Conservation (phyloP, 2,797 vertebrate genomes). For the Gambelia wislizenii region DNA sequence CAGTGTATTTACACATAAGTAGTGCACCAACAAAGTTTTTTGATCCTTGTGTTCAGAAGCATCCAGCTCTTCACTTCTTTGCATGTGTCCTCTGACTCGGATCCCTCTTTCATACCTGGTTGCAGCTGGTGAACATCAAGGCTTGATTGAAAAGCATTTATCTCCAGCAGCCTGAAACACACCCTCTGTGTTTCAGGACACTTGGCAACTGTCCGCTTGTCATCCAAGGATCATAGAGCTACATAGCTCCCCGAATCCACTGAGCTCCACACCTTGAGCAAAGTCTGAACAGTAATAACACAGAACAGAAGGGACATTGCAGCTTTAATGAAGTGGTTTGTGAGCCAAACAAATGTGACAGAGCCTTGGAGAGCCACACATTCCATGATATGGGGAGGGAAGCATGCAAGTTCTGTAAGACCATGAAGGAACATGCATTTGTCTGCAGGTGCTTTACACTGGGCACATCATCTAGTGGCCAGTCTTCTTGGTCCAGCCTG, state of each 20-base stretch:
- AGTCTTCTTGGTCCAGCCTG: not conserved
- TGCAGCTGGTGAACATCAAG: not conserved
- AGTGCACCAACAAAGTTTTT: too few species aligned
- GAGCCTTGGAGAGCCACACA: not conserved
- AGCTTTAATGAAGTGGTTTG: constrained; percentile 62
- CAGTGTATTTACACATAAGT: too few species aligned
- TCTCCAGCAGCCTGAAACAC: too few species aligned
- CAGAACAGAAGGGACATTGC: not conserved
- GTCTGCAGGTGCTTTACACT: accelerated
- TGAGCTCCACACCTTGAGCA: not conserved
- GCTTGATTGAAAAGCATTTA: too few species aligned
- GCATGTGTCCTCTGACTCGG: not conserved
- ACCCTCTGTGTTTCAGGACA: not conserved
- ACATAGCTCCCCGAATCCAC: too few species aligned
- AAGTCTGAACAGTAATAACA: accelerated
- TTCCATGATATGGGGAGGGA: accelerated
- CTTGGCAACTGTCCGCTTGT: not conserved
- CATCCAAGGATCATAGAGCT: not conserved
- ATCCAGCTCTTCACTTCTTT: too few species aligned
- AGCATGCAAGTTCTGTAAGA: accelerated
- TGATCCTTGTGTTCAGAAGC: too few species aligned
- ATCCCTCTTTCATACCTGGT: not conserved
- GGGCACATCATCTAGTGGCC: not conserved
- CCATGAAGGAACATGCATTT: not conserved
- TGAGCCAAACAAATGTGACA: not conserved